Percentiles rank a stretch among this genome's conserved stretches.
Conservation (phyloP, 2,113 vertebrate species). For the Cyphomyrus plagiostoma region DNA sequence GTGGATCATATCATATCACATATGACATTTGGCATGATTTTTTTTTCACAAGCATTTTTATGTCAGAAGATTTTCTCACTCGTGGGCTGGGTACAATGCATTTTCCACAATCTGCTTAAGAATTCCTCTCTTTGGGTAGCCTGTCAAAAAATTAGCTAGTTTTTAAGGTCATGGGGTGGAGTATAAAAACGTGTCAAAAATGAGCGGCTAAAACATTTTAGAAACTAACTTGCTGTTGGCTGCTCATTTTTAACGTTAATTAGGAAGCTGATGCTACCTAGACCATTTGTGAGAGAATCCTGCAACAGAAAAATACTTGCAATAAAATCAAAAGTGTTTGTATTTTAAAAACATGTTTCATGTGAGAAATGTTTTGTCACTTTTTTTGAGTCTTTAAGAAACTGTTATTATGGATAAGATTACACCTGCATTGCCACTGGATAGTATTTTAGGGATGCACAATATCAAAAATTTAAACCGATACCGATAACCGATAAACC, state of each 20-base stretch:
- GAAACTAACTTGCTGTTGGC: background rate
- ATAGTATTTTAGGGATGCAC: too few relatives aligned
- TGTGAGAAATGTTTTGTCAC: background rate
- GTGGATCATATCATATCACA: background rate
- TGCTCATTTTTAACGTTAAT: background rate
- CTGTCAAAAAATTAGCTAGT: background rate
- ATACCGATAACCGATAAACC: too few relatives aligned
- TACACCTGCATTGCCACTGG: background rate
- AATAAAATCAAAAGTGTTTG: background rate
- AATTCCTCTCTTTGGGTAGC: background rate
- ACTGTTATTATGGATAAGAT: background rate
- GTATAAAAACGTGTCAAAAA: background rate
- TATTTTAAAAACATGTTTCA: background rate
- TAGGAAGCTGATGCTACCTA: background rate
- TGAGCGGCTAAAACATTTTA: background rate
- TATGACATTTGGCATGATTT: background rate
- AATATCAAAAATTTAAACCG: too few relatives aligned
- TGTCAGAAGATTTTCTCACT: background rate
- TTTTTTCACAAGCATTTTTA: background rate
- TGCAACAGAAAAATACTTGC: background rate
- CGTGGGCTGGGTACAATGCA: background rate
- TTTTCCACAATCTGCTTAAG: too few relatives aligned
- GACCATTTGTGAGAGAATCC: background rate
- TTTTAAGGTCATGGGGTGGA: background rate
- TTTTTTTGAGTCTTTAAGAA: background rate